phyloP scores from a whole-genome alignment of 2,888 invertebrate species.

The Pterostichus niger region DNA sequence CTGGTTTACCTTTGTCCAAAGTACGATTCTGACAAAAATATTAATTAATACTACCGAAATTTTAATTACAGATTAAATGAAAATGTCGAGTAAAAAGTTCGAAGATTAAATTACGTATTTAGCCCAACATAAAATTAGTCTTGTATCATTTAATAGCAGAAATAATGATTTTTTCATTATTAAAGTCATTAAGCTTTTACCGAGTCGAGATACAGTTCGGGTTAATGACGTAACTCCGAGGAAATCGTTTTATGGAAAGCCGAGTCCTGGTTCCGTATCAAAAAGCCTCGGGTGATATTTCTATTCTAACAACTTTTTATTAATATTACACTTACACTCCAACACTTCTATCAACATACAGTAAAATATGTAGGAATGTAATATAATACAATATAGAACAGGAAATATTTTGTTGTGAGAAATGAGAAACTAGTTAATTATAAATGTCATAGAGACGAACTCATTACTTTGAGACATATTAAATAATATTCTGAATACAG shows the following conservation, averaged over 20 bases:
- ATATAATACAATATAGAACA: not conserved
- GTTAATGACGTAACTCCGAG: constrained; percentile 5
- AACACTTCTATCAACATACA: not conserved
- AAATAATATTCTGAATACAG: too few relatives aligned
- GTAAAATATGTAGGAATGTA: not conserved
- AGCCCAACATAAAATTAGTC: not conserved
- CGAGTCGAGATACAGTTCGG: not conserved
- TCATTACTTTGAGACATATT: too few relatives aligned
- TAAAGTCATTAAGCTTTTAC: constrained; percentile 2
- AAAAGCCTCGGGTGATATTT: not conserved
- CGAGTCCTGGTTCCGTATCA: not conserved
- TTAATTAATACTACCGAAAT: too few relatives aligned
- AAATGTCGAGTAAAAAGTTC: too few relatives aligned
- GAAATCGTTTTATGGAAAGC: constrained; percentile 15
- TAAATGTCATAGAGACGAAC: too few relatives aligned
- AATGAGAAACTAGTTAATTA: too few relatives aligned
- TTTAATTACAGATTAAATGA: too few relatives aligned
- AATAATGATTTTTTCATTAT: constrained; percentile 9
- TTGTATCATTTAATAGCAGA: constrained; percentile 4
- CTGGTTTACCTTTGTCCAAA: too few relatives aligned
- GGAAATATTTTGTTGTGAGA: not conserved
- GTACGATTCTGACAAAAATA: too few relatives aligned
- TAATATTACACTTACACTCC: not conserved
- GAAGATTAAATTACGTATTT: too few relatives aligned
- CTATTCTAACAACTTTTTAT: constrained; percentile 2